Evolutionary conservation across 2,113 vertebrate species (phyloP).

Genomic region (Lonchura striata): DNA sequence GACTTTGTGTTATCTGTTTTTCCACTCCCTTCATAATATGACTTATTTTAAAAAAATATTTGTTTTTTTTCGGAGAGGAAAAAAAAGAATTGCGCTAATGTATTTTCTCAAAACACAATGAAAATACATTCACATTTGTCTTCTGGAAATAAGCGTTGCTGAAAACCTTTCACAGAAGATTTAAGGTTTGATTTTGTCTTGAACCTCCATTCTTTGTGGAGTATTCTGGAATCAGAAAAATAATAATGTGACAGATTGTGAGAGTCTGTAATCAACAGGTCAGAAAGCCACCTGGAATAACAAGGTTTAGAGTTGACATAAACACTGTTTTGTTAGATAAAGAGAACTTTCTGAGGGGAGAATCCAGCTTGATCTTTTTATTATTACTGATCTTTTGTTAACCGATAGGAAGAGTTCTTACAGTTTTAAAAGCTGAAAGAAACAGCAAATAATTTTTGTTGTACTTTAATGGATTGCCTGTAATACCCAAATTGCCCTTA

Average conservation of each 20-base stretch:
- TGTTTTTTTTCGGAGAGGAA: background rate
- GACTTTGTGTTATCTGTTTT: background rate
- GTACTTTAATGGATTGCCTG: background rate
- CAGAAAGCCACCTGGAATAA: background rate
- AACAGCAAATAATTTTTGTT: background rate
- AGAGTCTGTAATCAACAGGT: background rate
- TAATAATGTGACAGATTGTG: background rate
- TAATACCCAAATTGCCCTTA: background rate
- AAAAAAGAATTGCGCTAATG: background rate
- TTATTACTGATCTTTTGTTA: background rate
- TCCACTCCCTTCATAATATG: background rate
- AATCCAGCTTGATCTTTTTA: background rate
- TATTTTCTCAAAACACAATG: background rate
- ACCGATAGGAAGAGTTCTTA: background rate
- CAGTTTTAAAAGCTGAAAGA: background rate
- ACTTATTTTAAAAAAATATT: background rate
- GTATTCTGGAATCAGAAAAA: background rate
- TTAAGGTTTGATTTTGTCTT: background rate
- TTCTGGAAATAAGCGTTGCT: background rate
- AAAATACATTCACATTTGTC: background rate
- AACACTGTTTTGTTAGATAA: background rate
- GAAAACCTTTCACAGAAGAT: background rate
- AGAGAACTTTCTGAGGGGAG: background rate
- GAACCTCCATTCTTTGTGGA: background rate
- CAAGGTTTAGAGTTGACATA: background rate